Base-by-base conservation (phyloP, 2,797 vertebrate species). In the Ptychadena robeensis region DNA sequence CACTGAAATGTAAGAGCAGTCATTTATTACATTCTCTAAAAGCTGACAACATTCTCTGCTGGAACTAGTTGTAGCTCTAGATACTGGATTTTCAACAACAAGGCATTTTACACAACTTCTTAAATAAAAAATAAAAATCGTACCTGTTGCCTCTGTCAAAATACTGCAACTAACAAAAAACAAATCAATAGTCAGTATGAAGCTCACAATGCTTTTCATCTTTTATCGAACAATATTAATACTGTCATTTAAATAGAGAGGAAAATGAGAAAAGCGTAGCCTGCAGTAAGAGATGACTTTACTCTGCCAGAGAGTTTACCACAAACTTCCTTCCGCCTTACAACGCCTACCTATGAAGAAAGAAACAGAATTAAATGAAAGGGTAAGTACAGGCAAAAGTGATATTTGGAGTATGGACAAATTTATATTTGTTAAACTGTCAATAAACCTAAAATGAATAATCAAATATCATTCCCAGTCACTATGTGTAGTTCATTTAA, bases 101-200 rank as follows among this genome's bases (percentile, higher is more conserved):
- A 27, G 18, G 40, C 9, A 6, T 66, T 28, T 32, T 1, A 18
- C 2, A 65, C 2, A 77, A 11, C 2, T 6, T 37, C 1, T 25
- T 34, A 48, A 61, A 8, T 61, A 25, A 61, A 25, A 61, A 2
- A 25, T 25, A 27, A 61, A 27, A 11, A 12, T 30, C 65, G 68
- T 79, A 69, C 76, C 76, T 79, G 31, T 28, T 27, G 18, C n/a
- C 9, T 28, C 44, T 15, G 48, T 40, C 67, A 57, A 15, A 25
- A 22, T 11, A 12, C 44, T 22, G 65, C 9, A 61, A 27, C 6
- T 69, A 68, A 34, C 0, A n/a, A 15, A 10, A 32, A 2, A 53
- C 28, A 68, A 11, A 10, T 68, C 15, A 34, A 68, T 7, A 11
- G 25, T 27, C 25, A 79, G 22, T 7, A 7, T 4, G 14, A 59